These are phyloP conservation scores for Cryptus armator DNA, from an alignment of 2,888 invertebrate species.

Conservation along the genomic window DNA sequence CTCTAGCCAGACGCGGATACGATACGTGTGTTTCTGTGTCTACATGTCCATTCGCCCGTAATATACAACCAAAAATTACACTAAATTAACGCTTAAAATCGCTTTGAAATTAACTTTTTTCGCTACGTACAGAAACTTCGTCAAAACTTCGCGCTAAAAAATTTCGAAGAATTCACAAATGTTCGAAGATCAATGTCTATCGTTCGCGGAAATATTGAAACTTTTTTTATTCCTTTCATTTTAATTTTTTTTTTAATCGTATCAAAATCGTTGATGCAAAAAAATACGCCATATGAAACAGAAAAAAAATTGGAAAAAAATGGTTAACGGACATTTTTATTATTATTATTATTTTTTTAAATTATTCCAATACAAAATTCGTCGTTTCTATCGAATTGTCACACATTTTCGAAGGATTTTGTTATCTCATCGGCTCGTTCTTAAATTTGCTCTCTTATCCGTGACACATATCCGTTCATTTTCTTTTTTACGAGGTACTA, in stretches of 20 bases:
- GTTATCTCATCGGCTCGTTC: neutral
- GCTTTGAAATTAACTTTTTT: neutral
- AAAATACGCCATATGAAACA: no score
- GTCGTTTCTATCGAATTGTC: no score
- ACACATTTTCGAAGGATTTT: neutral
- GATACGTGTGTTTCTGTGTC: neutral
- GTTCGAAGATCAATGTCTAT: no score
- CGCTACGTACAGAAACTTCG: neutral
- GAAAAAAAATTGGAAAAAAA: no score
- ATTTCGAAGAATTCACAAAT: neutral
- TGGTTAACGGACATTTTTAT: no score
- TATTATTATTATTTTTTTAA: no score
- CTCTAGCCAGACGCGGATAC: constrained; percentile 30
- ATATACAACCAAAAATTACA: neutral
- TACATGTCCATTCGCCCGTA: neutral
- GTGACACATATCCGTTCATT: neutral
- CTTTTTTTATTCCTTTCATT: no score
- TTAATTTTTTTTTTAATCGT: no score
- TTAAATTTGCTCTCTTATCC: neutral
- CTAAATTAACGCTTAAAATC: neutral
- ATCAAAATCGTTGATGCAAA: no score
- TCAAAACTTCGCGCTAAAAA: neutral
- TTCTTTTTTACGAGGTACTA: constrained; percentile 11
- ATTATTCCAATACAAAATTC: no score
- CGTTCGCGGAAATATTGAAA: no score